Evolutionary conservation across 23 tunicate genomes (phyloP), one percentile per base, ranked within the genome.

Genomic region (Ciona savignyi): DNA sequence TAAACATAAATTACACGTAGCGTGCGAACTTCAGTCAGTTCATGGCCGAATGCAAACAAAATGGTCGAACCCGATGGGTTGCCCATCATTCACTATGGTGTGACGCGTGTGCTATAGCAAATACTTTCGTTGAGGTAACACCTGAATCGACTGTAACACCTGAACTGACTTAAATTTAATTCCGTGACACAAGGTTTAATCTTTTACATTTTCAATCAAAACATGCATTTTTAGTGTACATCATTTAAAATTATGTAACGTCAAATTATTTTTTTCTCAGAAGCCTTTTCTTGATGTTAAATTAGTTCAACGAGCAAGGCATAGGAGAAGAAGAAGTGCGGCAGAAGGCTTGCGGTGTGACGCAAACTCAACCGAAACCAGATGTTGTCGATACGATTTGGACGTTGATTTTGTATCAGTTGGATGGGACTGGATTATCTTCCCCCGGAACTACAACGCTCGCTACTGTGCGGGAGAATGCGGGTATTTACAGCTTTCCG

Each of bases 381-480:
- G 73, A 11, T 87, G 95, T 75, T 87, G 95, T 51, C 35, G 66
- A n/a, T 76, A 72, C 74, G 62, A 81, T 74, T 65, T 87, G 25
- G 68, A 51, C 49, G 70, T 87, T 1, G 35, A 80, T 48, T 87
- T 87, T 48, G 51, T 51, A 21, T 75, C 63, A 3, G 65, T 81
- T 30, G 95, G 95, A 11, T 87, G 95, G 95, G 70, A 76, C 51
- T 87, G 86, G 86, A 74, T 87, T 1, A 81, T 87, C 3, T 67
- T 23, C 51, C 95, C 95, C 0, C 29, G 15, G 2, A 34, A 32
- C 23, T 87, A 74, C 72, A 42, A 77, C 35, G 85, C 95, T 2
- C 66, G 72, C 32, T 65, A 80, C 69, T 87, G 95, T 29, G 71
- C 82, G 61, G 95, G 95, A 15, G 82, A 87, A 27, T 87, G 95